Base-by-base conservation (phyloP, 2,888 invertebrate species). In the Muschampia plurimacula region DNA sequence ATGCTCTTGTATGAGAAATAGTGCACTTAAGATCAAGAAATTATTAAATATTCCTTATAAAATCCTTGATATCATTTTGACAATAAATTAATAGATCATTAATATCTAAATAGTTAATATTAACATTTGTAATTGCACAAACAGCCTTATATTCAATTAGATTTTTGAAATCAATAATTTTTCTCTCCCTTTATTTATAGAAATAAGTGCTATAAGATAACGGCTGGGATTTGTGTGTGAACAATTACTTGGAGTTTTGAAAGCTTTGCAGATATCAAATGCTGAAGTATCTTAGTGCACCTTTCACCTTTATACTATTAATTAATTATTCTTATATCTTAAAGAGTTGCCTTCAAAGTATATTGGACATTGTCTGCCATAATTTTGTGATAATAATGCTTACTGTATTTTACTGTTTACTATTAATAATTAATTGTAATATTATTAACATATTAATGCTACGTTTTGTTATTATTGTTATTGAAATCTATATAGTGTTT, bases 301-400 rank as follows among this genome's bases (percentile, higher is more conserved):
- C 49, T 49, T 60, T 39, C 60, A 62, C 46, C 12, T 22, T 22
- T 22, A 22, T 67, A 71, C 52, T 36, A 28, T 55, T 36, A 67
- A 41, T 64, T 44, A 66, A 52, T 57, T 22, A 2, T 64, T 62
- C 62, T 57, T 64, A 57, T 41, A 67, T 64, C 67, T 71, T 65
- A 55, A 62, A 70, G 15, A 70, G 39, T 68, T 60, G 71, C 71
- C 71, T 71, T 71, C 28, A 66, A 71, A 66, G 2, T 46, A 65
- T 65, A 65, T 57, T 65, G 55, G 65, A 78, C 68, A 74, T 76
- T 76, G 78, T 83, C 83, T 83, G 86, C 86, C 85, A 86, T 85
- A 77, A 76, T 83, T 82, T 81, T 86, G 87, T 87, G 87, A 87
- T 86, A 87, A 79, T 86, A 83, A 78, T 76, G 82, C 82, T 80